Conservation (phyloP, 2,797 vertebrate genomes). For the Nothura maculosa region DNA sequence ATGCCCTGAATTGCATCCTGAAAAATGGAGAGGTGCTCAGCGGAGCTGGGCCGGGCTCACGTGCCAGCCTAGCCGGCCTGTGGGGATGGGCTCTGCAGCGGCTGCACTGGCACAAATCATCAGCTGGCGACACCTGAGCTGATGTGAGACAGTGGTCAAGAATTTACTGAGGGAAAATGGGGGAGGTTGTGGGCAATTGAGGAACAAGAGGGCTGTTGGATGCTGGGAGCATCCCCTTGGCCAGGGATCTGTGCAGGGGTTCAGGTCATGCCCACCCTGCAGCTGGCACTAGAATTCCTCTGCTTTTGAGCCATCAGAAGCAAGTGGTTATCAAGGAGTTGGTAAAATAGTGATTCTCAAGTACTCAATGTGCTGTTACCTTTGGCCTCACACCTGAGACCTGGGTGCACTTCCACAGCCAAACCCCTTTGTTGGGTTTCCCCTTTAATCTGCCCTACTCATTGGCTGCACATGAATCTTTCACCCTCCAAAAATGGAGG, state of each 20-base stretch:
- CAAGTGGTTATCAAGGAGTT: background rate
- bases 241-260: background rate
- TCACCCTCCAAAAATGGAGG: background rate
- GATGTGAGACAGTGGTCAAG: background rate
- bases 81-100: background rate
- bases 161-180: background rate
- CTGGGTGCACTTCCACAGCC: background rate
- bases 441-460: background rate
- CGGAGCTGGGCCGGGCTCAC: background rate
- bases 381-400: background rate
- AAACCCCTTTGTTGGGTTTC: background rate
- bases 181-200: background rate
- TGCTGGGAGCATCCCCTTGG: too few species aligned
- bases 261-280: background rate
- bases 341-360: background rate
- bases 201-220: background rate
- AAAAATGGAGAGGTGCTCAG: accelerated
- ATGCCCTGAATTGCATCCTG: accelerated
- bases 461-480: background rate
- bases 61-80: too few species aligned
- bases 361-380: background rate
- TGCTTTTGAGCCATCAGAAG: background rate
- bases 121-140: accelerated
- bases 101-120: accelerated
- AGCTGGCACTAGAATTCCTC: background rate